Base-by-base conservation (phyloP, 2,888 invertebrate genomes). In the Leucania comma region DNA sequence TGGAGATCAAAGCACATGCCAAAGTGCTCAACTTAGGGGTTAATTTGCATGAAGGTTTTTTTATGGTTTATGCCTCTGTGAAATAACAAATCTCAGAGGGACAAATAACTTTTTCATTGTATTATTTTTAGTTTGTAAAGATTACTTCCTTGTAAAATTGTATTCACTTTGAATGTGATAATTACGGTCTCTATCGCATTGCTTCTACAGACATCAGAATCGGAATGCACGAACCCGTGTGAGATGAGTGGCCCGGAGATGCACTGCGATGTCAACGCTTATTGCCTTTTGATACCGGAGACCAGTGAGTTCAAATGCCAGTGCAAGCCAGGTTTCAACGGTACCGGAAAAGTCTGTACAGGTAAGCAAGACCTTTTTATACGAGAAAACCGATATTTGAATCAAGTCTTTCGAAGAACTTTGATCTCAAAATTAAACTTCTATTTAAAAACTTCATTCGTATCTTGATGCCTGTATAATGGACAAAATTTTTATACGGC, bases 291-390 rank as follows among this genome's bases (percentile, higher is more conserved):
- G 77, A 97, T 98, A 64, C 97, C 97, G 0, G 98, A 98, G 90
- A 98, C 97, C 14, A 97, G 97, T 82, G 98, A 98, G 87, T 98
- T 98, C 96, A 97, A 97, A 87, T 99, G 99, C 90, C 98, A 98
- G 90, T 99, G 99, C 93, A 99, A 99, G 88, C 98, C 98, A 0
- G 99, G 99, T 1, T 99, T 98, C 95, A 98, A 98, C 89, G 98
- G 98, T 81, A 98, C 98, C 26, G 99, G 98, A 68, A 97, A 97
- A 94, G 96, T 97, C 77, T 99, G 99, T 90, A 96, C 93, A 87
- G 97, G 97, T 97, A 90, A 91, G 91, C 8, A 71, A 50, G 4
- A 58, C 22, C 54, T 68, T 42, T 60, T 63, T 70, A 68, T 58
- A 38, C 12, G 26, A 32, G 29, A 5, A 76, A 54, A 26, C 10